phyloP scores from a whole-genome alignment of 1,140 invertebrate genomes.

The Mycetomoellerius zeteki region DNA sequence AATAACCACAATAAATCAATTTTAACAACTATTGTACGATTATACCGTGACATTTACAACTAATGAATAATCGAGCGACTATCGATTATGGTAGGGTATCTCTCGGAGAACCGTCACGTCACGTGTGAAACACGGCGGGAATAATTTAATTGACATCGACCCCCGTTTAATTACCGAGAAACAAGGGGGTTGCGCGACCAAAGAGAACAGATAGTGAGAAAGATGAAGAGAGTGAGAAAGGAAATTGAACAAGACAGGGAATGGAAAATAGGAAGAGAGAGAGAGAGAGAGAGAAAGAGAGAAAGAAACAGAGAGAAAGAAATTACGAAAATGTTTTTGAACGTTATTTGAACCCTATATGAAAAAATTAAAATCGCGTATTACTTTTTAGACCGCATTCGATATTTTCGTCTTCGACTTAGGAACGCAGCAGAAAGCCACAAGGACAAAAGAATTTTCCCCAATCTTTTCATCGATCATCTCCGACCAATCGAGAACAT shows the following conservation, averaged over 20 bases:
- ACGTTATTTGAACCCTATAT: conserved; percentile 35
- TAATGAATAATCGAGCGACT: conserved; percentile 32
- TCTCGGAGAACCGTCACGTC: conserved; percentile 41
- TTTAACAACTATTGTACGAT: conserved; percentile 15
- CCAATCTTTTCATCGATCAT: conserved; percentile 42
- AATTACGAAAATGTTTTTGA: background rate
- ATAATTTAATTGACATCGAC: conserved; percentile 61
- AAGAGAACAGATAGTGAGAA: background rate
- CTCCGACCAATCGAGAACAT: background rate
- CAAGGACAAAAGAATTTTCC: conserved; percentile 31
- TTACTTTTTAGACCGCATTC: background rate
- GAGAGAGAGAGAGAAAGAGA: background rate
- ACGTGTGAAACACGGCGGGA: conserved; percentile 27
- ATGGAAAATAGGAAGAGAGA: background rate
- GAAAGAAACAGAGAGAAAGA: background rate
- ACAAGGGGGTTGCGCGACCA: background rate
- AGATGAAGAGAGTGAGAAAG: background rate
- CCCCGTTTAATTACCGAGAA: conserved; percentile 49
- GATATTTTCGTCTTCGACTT: background rate
- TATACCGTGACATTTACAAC: conserved; percentile 23
- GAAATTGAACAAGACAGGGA: background rate
- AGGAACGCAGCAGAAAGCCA: conserved; percentile 1
- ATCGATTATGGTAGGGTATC: conserved; percentile 33
- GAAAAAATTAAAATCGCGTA: background rate
- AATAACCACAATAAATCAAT: conserved; percentile 1